Percentiles rank a stretch among this genome's conserved stretches.
phyloP scores from a whole-genome alignment of 2,113 vertebrate species.

The Opisthocomus hoazin region DNA sequence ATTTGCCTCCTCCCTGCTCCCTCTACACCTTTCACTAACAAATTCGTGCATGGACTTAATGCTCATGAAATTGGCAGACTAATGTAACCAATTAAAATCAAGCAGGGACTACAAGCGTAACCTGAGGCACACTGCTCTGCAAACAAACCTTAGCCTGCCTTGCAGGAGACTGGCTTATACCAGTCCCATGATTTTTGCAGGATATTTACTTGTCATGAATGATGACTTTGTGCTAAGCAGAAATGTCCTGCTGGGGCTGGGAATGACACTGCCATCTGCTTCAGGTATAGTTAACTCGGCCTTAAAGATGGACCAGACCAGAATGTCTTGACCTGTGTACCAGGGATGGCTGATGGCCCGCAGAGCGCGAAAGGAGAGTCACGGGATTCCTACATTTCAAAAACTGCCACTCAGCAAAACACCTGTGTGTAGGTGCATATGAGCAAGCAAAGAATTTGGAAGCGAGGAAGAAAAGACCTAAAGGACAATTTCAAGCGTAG shows the following conservation, averaged over 20 bases:
- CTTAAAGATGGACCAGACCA: neutral
- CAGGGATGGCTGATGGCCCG: neutral
- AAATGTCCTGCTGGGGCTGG: neutral
- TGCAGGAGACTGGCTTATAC: neutral
- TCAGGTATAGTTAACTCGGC: neutral
- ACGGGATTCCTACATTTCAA: neutral
- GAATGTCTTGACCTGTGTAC: neutral
- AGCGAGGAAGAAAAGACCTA: neutral
- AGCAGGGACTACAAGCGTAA: conserved; percentile 22
- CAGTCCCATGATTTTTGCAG: conserved; percentile 12
- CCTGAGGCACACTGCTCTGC: conserved; percentile 8
- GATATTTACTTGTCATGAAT: neutral
- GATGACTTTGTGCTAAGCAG: neutral
- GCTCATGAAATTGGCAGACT: conserved; percentile 47
- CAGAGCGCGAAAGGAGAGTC: neutral
- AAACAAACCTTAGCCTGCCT: conserved; percentile 41
- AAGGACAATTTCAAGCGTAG: neutral
- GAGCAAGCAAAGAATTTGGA: neutral
- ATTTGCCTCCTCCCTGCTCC: conserved; percentile 21
- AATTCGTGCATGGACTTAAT: conserved; percentile 34
- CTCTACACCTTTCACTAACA: conserved; percentile 30
- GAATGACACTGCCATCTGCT: conserved; percentile 1
- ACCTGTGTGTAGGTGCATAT: accelerated
- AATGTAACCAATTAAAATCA: conserved; percentile 49
- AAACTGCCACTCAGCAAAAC: neutral